Conservation (phyloP, 2,113 vertebrate genomes). For the Lepus europaeus region DNA sequence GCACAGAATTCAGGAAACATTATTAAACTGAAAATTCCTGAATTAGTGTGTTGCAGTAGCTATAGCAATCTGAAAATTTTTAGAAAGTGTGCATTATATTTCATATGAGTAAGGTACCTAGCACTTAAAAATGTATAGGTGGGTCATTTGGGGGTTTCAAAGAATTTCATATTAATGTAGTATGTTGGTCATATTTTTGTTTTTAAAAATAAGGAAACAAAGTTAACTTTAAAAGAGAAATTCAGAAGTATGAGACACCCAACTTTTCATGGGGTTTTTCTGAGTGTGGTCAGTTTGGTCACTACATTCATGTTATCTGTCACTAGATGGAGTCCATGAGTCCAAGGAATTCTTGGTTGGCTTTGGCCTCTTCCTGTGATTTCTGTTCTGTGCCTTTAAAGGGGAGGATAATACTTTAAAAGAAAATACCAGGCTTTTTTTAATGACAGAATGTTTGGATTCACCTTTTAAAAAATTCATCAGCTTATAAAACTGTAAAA, state of each 20-base stretch:
- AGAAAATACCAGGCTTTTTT: neutral
- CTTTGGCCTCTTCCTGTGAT: neutral
- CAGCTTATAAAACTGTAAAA: slow-evolving; percentile 39
- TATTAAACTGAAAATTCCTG: neutral
- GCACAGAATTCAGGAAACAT: neutral
- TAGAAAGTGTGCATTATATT: slow-evolving; percentile 16
- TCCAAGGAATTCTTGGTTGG: neutral
- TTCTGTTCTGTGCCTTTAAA: slow-evolving; percentile 51
- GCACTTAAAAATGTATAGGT: neutral
- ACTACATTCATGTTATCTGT: slow-evolving; percentile 52
- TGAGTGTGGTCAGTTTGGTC: neutral
- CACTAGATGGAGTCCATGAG: slow-evolving; percentile 63
- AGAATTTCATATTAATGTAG: slow-evolving; percentile 11
- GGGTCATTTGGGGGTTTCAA: neutral
- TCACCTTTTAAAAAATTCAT: neutral
- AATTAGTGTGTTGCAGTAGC: neutral
- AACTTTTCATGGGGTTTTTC: neutral
- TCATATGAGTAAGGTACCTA: neutral
- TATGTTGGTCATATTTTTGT: neutral
- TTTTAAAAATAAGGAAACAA: slow-evolving; percentile 52
- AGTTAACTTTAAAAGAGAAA: neutral
- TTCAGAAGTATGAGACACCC: neutral
- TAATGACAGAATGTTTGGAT: slow-evolving; percentile 29
- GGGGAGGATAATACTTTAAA: neutral
- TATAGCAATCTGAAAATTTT: slow-evolving; percentile 45